A percentile compares a stretch with the other conserved stretches of the same genome.
phyloP scores from a whole-genome alignment of 2,113 vertebrate genomes.

The Calidris pugnax region DNA sequence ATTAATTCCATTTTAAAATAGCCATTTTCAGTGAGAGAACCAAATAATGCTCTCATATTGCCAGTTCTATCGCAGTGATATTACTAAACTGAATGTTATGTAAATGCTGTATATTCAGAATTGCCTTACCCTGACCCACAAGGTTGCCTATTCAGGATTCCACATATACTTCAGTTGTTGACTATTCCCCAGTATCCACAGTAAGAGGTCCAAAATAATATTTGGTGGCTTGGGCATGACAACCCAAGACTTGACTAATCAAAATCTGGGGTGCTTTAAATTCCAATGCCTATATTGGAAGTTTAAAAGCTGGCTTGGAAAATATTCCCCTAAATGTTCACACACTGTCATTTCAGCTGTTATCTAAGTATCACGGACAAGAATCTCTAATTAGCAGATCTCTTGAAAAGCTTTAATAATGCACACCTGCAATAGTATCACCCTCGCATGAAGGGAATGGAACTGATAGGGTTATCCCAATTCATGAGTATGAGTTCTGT shows the following conservation, averaged over 20 bases:
- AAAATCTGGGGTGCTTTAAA: neutral
- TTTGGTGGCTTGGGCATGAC: neutral
- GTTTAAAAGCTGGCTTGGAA: neutral
- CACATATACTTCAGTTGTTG: fast-evolving
- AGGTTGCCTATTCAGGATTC: neutral
- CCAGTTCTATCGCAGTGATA: neutral
- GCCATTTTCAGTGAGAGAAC: neutral
- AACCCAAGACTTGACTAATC: neutral
- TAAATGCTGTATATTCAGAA: neutral
- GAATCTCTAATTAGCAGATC: neutral
- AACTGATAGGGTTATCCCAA: slow-evolving; percentile 5
- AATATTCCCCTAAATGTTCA: neutral
- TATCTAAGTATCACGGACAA: neutral
- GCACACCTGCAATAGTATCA: neutral
- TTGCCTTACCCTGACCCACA: neutral
- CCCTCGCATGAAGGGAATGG: neutral
- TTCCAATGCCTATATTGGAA: neutral
- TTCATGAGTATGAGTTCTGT: neutral
- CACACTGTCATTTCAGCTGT: neutral
- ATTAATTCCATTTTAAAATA: neutral
- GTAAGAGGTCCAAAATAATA: neutral
- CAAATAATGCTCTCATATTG: neutral
- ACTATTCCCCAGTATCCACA: neutral
- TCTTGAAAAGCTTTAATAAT: neutral
- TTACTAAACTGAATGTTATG: neutral